Evolutionary conservation across 1,140 invertebrate species (phyloP), one percentile per base, ranked within the genome.

Genomic region (Cryptotermes secundus): DNA sequence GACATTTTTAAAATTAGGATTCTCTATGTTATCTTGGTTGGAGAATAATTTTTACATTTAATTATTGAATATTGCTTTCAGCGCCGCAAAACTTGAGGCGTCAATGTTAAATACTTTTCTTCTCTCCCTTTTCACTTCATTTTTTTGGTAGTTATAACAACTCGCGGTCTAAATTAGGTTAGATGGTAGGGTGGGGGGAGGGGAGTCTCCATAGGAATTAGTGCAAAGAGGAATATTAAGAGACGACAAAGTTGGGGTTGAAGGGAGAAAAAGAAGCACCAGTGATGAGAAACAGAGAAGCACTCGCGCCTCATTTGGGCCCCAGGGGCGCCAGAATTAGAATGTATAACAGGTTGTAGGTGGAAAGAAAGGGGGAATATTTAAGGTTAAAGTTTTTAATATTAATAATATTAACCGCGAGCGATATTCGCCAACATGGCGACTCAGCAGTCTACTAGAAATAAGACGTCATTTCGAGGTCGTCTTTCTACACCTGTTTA

Each of bases 301-400:
- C 59, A 72, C 59, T 72, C n/a, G 59, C 59, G 26, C n/a, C 59
- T 72, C 59, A 31, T 72, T 72, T 72, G 59, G 3, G 59, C 59
- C 59, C 59, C 59, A n/a, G n/a, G 59, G 59, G 59, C 59, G 59
- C 26, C 7, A 26, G 59, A 72, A 72, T 72, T 72, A 72, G 59
- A 72, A 72, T 72, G 59, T 72, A 72, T 72, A 72, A 72, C 59
- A 72, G 59, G 59, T 72, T 72, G n/a, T 72, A 72, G 59, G 59
- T 72, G n/a, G 26, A 31, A 49, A 49, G 16, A 19, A 49, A 49
- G 45, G 45, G 45, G 19, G 45, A 19, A 49, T 49, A 22, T 49
- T 49, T 49, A 19, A 49, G 45, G 45, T 22, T 22, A 22, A 22
- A 19, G 45, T 49, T 49, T 49, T 49, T 49, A 49, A 49, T 49